phyloP scores from a whole-genome alignment of 1,140 invertebrate genomes.

The Drosophila fuyamai region DNA sequence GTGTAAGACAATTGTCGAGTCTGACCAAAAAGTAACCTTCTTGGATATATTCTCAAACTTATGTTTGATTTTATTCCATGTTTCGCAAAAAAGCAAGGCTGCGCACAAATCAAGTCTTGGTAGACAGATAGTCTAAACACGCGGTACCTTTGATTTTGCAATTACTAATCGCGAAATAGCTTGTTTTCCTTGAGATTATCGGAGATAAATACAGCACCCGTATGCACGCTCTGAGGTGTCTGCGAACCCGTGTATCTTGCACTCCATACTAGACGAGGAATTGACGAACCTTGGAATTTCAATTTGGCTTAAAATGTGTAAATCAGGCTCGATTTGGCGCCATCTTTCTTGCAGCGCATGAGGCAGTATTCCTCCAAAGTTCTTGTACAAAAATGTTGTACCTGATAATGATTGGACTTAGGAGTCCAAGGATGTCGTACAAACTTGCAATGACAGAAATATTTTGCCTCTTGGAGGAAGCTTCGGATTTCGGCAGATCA shows the following conservation, averaged over 20 bases:
- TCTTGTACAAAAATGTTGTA: background rate
- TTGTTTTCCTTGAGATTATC: background rate
- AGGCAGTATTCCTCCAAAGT: background rate
- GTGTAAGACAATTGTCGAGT: slow-evolving; percentile 1
- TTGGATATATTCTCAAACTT: slow-evolving; percentile 1
- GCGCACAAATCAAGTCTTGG: slow-evolving; percentile 3
- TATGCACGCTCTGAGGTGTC: background rate
- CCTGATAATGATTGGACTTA: background rate
- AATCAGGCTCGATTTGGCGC: background rate
- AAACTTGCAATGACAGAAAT: background rate
- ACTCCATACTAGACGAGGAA: background rate
- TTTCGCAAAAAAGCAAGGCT: background rate
- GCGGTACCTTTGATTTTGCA: slow-evolving; percentile 4
- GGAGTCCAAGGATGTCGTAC: background rate
- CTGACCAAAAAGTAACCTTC: slow-evolving; percentile 1
- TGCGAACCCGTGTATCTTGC: slow-evolving; percentile 1
- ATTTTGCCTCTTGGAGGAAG: background rate
- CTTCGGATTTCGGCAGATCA: background rate
- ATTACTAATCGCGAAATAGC: background rate
- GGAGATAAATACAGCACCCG: background rate
- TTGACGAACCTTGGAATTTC: background rate
- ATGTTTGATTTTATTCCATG: background rate
- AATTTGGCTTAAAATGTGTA: slow-evolving; percentile 1
- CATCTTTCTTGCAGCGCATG: background rate
- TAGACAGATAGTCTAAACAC: no score